A percentile compares a stretch with the other conserved stretches of the same genome.
These are phyloP conservation scores for Sycon ciliatum DNA, from an alignment of 37 sponge, comb jelly and placozoan species.

Conservation along the genomic window DNA sequence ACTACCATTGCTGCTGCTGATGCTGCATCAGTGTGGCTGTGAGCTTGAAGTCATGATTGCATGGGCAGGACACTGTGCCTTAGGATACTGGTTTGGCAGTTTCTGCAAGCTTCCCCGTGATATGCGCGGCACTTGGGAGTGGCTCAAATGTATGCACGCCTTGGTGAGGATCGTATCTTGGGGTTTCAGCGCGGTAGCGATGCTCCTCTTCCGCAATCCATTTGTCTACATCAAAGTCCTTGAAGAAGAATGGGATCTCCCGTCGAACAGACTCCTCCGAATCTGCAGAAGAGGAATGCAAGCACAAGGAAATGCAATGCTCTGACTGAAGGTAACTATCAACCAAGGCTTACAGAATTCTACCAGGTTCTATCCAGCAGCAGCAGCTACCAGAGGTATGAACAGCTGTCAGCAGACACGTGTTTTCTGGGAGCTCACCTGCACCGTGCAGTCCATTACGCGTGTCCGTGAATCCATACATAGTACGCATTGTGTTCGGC, in stretches of 20 bases:
- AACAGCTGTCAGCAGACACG: too few relatives aligned
- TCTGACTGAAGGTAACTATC: not conserved
- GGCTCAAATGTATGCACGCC: too few relatives aligned
- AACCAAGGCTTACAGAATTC: not conserved
- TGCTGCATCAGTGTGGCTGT: too few relatives aligned
- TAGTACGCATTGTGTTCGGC: constrained; percentile 46
- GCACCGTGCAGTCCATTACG: constrained; percentile 66
- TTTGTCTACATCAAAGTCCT: constrained; percentile 35
- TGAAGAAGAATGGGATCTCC: constrained; percentile 53
- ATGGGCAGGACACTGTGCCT: too few relatives aligned
- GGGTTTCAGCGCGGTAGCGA: constrained; percentile 1
- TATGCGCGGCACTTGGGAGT: too few relatives aligned
- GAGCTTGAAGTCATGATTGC: too few relatives aligned
- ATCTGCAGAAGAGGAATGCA: constrained; percentile 13
- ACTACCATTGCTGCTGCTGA: too few relatives aligned
- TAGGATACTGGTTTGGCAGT: too few relatives aligned
- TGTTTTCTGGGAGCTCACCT: constrained; percentile 45
- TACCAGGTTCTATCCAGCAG: too few relatives aligned
- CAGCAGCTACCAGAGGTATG: not conserved
- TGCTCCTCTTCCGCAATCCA: constrained; percentile 45
- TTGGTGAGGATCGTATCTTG: too few relatives aligned
- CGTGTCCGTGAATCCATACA: constrained; percentile 61
- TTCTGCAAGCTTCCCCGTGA: too few relatives aligned
- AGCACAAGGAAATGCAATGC: not conserved
- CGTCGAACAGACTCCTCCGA: constrained; percentile 28